Conservation (phyloP, 2,113 vertebrate genomes). For the Coracopsis vasa region DNA sequence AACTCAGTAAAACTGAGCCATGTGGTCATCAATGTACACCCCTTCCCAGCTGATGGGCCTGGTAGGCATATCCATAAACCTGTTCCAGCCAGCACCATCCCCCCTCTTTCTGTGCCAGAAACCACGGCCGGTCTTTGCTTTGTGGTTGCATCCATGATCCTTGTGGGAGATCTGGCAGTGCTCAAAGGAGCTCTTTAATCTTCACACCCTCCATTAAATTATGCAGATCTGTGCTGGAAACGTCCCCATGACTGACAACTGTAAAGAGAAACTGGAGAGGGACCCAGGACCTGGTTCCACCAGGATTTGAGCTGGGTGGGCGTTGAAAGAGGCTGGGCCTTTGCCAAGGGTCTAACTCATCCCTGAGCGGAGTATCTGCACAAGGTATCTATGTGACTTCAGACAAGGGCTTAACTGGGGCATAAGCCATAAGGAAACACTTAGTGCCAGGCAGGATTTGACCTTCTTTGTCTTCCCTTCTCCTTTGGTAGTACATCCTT, state of each 20-base stretch:
- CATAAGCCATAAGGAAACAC: background rate
- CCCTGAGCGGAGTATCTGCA: fast-evolving
- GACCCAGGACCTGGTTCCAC: background rate
- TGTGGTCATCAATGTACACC: background rate
- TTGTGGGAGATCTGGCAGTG: background rate
- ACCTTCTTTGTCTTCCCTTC: background rate
- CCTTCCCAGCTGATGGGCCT: background rate
- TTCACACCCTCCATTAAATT: background rate
- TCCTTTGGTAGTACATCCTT: background rate
- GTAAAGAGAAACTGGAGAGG: background rate
- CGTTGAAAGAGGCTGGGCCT: background rate
- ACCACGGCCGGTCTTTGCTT: background rate
- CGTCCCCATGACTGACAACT: background rate
- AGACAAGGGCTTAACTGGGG: background rate
- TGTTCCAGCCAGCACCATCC: background rate
- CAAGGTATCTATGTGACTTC: background rate
- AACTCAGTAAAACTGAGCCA: background rate
- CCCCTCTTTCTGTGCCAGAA: background rate
- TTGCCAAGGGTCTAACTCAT: background rate
- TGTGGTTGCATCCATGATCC: fast-evolving
- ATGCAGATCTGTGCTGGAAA: background rate
- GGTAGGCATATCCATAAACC: background rate
- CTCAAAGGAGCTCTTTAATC: background rate
- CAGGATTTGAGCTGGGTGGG: background rate
- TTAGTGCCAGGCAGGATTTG: background rate